A percentile compares a stretch with the other conserved stretches of the same genome.
Conservation (phyloP, 2,797 vertebrate species). For the Anabacerthia variegaticeps region DNA sequence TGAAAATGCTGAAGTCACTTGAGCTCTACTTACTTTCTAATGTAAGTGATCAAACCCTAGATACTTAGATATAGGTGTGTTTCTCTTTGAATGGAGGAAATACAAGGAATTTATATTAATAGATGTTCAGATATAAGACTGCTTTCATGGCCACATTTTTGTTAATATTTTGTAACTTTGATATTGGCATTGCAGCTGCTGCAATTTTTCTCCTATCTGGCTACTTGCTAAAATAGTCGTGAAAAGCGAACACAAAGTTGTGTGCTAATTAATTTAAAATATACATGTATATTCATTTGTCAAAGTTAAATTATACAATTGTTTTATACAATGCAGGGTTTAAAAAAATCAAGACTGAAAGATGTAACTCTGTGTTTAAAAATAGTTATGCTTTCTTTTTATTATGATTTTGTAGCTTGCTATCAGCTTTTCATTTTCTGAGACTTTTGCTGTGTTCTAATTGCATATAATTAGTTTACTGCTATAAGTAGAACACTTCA, state of each 20-base stretch:
- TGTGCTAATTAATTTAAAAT: background rate
- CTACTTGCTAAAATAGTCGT: background rate
- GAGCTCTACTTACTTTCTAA: background rate
- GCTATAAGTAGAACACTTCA: background rate
- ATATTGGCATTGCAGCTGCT: background rate
- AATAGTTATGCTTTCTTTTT: background rate
- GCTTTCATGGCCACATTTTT: background rate
- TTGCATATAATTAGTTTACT: conserved; percentile 34
- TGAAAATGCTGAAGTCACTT: background rate
- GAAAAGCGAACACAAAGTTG: background rate
- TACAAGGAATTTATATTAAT: background rate
- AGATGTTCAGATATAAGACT: background rate
- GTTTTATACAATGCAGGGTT: background rate
- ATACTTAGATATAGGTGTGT: background rate
- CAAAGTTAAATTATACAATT: background rate
- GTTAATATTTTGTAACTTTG: background rate
- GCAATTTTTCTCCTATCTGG: background rate
- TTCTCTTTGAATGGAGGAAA: background rate
- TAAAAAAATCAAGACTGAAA: background rate
- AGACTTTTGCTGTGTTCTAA: conserved; percentile 18
- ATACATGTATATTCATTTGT: background rate
- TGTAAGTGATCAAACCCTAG: background rate
- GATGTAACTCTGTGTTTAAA: background rate
- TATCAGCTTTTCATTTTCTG: background rate
- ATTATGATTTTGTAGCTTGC: background rate